A percentile compares a stretch with the other conserved stretches of the same genome.
phyloP scores from a whole-genome alignment of 2,113 vertebrate species.

The Siniperca knerii region DNA sequence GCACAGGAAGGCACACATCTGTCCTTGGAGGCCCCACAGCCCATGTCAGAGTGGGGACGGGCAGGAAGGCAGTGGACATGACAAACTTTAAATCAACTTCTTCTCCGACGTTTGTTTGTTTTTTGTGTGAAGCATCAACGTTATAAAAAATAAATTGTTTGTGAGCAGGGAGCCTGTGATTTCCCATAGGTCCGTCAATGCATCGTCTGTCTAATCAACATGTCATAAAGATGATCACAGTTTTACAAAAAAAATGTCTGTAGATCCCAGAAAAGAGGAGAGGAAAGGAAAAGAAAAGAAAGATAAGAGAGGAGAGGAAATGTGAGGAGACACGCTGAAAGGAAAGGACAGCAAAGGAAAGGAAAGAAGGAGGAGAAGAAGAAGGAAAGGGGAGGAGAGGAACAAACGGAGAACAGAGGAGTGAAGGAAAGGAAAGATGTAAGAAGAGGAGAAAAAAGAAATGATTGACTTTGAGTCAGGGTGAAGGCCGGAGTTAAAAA shows the following conservation, averaged over 20 bases:
- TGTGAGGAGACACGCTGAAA: no score
- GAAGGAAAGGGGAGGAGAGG: no score
- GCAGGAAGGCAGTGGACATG: neutral
- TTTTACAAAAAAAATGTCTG: neutral
- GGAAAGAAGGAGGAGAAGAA: neutral
- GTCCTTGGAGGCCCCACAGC: slow-evolving; percentile 41
- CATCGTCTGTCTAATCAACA: slow-evolving; percentile 4
- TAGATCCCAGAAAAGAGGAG: neutral
- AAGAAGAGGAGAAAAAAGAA: no score
- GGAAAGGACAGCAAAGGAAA: neutral
- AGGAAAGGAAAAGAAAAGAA: neutral
- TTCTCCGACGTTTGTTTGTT: neutral
- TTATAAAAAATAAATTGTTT: neutral
- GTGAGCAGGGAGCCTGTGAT: neutral
- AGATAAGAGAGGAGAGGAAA: neutral
- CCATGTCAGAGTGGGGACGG: neutral
- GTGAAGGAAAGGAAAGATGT: no score
- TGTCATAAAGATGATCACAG: neutral
- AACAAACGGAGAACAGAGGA: no score
- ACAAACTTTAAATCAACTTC: slow-evolving; percentile 6
- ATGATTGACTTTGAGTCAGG: no score
- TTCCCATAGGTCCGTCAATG: slow-evolving; percentile 49
- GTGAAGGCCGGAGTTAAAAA: no score
- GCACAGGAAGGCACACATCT: slow-evolving; percentile 83
- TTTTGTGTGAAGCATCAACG: accelerated